Percentiles rank a stretch among this genome's conserved stretches.
phyloP scores from a whole-genome alignment of 53 echinoderm and acorn worm genomes.

The Mesocentrotus franciscanus region DNA sequence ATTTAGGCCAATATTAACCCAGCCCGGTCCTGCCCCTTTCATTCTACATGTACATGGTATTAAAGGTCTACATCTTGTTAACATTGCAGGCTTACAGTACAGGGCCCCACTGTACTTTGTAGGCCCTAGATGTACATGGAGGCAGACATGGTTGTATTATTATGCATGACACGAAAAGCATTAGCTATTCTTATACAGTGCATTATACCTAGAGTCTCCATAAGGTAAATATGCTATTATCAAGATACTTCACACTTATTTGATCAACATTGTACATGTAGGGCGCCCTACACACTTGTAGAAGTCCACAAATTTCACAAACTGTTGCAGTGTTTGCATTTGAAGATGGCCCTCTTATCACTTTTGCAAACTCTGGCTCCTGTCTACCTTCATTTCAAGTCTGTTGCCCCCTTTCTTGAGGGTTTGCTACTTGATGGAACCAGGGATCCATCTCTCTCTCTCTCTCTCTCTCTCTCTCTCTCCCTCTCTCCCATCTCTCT shows the following conservation, averaged over 20 bases:
- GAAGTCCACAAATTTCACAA: neutral
- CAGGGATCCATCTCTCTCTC: neutral
- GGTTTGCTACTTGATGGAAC: neutral
- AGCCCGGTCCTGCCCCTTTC: no score
- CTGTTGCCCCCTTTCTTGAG: neutral
- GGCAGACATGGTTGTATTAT: no score
- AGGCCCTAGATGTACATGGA: no score
- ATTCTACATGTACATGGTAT: no score
- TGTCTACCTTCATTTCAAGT: neutral
- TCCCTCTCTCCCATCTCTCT: no score
- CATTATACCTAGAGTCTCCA: neutral
- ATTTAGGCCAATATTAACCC: no score
- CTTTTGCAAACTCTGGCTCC: neutral
- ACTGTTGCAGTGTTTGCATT: neutral
- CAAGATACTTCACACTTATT: neutral
- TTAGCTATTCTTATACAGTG: neutral
- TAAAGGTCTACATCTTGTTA: no score
- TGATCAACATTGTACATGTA: neutral
- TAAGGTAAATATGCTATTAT: neutral
- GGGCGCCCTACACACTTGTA: neutral
- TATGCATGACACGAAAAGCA: no score
- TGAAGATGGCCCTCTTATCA: neutral
- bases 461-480: no score
- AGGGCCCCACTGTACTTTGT: no score
- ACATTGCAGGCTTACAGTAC: no score